These are phyloP conservation scores for Antheraea assamensis DNA, from an alignment of 2,888 invertebrate species.

Conservation along the genomic window DNA sequence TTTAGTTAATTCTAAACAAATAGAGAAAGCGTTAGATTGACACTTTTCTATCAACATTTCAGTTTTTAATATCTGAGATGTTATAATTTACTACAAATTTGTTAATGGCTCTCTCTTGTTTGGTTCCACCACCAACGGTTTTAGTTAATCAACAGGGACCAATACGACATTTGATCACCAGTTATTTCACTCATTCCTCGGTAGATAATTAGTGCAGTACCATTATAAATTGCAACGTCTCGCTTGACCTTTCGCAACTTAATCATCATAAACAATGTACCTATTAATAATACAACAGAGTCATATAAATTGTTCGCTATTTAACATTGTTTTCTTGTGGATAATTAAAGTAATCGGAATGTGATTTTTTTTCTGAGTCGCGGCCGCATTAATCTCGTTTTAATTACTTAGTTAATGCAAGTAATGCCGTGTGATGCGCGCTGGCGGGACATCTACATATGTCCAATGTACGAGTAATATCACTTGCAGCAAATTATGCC, in stretches of 20 bases:
- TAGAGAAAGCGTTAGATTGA: too few species aligned
- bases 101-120: too few species aligned
- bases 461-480: conserved; percentile 1
- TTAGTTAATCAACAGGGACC: background rate
- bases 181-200: background rate
- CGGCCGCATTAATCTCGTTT: background rate
- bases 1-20: too few species aligned
- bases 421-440: background rate
- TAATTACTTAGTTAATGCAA: conserved; percentile 3
- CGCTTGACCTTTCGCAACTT: background rate
- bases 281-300: conserved; percentile 1
- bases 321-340: background rate
- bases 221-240: background rate
- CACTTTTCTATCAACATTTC: too few species aligned
- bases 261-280: background rate
- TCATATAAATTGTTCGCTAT: background rate
- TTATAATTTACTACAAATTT: too few species aligned
- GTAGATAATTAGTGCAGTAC: background rate
- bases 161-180: background rate
- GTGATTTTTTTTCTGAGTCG: background rate
- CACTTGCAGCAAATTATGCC: conserved; percentile 4
- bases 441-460: background rate
- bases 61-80: too few species aligned
- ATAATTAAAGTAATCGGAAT: background rate
- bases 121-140: background rate